Base-by-base conservation (phyloP, 2,113 vertebrate species). In the Saccopteryx bilineata region DNA sequence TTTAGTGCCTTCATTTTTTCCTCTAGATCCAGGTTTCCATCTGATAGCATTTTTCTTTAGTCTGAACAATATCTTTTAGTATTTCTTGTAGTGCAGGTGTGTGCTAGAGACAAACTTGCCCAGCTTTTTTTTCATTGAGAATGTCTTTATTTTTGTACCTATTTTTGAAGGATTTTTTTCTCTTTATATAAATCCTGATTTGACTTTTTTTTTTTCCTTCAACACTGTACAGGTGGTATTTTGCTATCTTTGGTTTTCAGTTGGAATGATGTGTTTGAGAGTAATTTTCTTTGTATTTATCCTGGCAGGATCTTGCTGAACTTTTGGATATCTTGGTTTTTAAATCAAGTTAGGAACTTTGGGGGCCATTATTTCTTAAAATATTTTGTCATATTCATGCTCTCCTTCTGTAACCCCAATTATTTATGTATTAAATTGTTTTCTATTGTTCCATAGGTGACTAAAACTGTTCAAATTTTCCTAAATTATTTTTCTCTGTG, bases 91-190 rank as follows among this genome's bases (percentile, higher is more conserved):
- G 6, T 71, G 14, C 9, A 79, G 60, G 18, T 80, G 15, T 80
- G 15, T 74, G 24, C 63, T 48, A 23, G 7, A 90, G 58, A 85
- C 52, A 90, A 75, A 95, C 33, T 19, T 1, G 21, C 5, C 39
- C 28, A 82, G 19, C 9, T 31, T 78, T 78, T 69, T 2, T 89
- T 75, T 60, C 52, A 39, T 9, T 46, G 28, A 87, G 52, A 78
- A 78, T 75, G 28, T 83, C 33, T 74, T 79, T 60, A 26, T 79
- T 95, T 95, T 94, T 89, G 28, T 91, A 31, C 13, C 66, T 71
- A 17, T 81, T 83, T 86, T 71, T 86, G 31, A 86, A 78, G 60
- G 15, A 23, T 71, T 71, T 2, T 87, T 85, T 82, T 85, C 63
- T 92, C 28, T 48, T 8, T 28, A 46, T 72, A 54, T 66, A 79